Conservation (phyloP, 2,888 invertebrate species). For the Notocelia uddmanniana region DNA sequence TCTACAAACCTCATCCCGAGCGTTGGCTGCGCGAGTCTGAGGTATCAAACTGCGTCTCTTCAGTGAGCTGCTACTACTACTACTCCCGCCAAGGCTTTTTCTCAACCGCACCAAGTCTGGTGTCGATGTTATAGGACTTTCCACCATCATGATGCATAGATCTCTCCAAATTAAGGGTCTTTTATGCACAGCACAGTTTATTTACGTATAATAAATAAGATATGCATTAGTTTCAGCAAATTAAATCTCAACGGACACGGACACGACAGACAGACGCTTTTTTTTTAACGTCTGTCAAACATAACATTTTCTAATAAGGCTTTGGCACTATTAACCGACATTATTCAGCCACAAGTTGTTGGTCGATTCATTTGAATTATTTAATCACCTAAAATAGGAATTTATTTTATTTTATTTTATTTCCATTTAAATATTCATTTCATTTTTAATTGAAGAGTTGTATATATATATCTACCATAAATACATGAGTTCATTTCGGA, state of each 20-base stretch:
- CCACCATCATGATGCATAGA: constrained; percentile 59
- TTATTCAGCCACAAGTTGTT: constrained; percentile 8
- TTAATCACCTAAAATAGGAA: not conserved
- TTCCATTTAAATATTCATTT: not conserved
- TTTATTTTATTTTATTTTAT: not conserved
- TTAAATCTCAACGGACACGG: constrained; percentile 56
- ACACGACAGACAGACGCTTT: not conserved
- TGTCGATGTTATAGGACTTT: constrained; percentile 70
- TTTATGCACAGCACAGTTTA: constrained; percentile 22
- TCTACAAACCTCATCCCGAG: constrained; percentile 67
- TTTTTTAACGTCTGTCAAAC: constrained; percentile 30
- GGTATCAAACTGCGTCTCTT: constrained; percentile 73
- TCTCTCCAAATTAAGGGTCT: constrained; percentile 1
- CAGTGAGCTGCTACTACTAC: constrained; percentile 65
- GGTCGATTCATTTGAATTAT: not conserved
- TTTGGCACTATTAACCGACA: not conserved
- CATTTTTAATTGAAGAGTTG: no score
- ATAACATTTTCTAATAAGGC: not conserved
- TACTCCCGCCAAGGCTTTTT: constrained; percentile 71
- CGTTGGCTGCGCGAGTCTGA: constrained; percentile 58
- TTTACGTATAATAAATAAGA: constrained; percentile 14
- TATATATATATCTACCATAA: no score
- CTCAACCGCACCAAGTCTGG: constrained; percentile 63
- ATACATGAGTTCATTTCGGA: not conserved
- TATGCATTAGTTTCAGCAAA: constrained; percentile 47